Percentiles rank a stretch among this genome's conserved stretches.
Evolutionary conservation across 1,140 invertebrate species (phyloP).

Genomic region (Thaumatotibia leucotreta): DNA sequence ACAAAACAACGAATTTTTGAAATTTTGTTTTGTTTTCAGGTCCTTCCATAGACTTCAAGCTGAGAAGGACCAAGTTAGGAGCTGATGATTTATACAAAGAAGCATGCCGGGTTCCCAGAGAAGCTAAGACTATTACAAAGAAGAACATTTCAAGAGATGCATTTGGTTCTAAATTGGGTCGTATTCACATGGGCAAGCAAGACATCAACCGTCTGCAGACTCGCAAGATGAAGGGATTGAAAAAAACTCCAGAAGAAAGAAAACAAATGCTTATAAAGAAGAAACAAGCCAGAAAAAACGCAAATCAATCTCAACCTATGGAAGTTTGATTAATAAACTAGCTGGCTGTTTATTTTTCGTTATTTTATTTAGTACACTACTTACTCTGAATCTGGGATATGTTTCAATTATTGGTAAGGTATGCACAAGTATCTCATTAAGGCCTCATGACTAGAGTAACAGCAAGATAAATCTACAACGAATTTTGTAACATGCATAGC

Average conservation of each 20-base stretch:
- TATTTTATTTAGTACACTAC: background rate
- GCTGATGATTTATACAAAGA: slow-evolving; percentile 94
- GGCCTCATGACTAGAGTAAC: no score
- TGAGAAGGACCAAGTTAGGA: slow-evolving; percentile 92
- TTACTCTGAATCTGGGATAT: no score
- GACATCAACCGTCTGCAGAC: slow-evolving; percentile 92
- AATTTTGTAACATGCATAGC: no score
- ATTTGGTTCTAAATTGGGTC: slow-evolving; percentile 93
- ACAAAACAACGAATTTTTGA: no score
- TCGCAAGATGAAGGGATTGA: slow-evolving; percentile 95
- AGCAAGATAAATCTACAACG: no score
- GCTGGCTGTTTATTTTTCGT: background rate
- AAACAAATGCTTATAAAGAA: slow-evolving; percentile 78
- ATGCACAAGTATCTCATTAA: no score
- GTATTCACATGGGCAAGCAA: slow-evolving; percentile 95
- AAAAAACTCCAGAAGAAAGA: slow-evolving; percentile 84
- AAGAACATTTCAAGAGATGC: slow-evolving; percentile 94
- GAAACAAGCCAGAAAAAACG: slow-evolving; percentile 60
- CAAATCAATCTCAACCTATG: slow-evolving; percentile 32
- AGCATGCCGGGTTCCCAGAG: slow-evolving; percentile 90
- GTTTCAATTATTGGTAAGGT: no score
- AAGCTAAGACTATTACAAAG: slow-evolving; percentile 88
- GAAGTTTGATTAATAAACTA: slow-evolving; percentile 24
- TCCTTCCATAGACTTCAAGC: slow-evolving; percentile 91
- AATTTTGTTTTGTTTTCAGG: slow-evolving; percentile 77